Base-by-base conservation (phyloP, 2,113 vertebrate genomes). In the Brienomyrus longianalis region DNA sequence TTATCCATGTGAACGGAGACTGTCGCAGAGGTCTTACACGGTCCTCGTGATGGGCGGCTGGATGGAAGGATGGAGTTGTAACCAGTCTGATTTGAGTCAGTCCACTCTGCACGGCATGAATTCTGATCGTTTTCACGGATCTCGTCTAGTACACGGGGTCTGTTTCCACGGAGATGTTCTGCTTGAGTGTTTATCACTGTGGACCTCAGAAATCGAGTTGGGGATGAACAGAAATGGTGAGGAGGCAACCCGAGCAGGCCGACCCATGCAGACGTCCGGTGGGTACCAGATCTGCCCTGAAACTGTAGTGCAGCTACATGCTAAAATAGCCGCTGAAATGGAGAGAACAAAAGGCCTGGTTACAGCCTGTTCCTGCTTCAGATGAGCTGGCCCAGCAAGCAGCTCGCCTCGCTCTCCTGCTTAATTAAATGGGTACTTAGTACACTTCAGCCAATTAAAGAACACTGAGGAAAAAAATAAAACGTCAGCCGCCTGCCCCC, bases 351-450 rank as follows among this genome's bases (percentile, higher is more conserved):
- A 52, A 52, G 47, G n/a, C 48, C 48, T 51, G 85, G 54, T 86
- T 86, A 17, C 23, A 31, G 47, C n/a, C 50, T 86, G n/a, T 50
- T n/a, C 85, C 50, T 86, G n/a, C 27, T 86, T 86, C 50, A 51
- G n/a, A 31, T 86, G 50, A 51, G 3, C 54, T 88, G 54, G 31
- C 31, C 4, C 4, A 13, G 45, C 23, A 23, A 85, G 83, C 50
- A 3, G 86, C 85, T 87, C 85, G 5, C 27, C 50, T 47, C 31
- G 19, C 52, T 54, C 54, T 56, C 54, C 56, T n/a, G 31, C 27
- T 31, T 88, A 88, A 88, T 88, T 88, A 88, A 66, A 88, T 88
- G 87, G 52, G 87, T 66, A 66, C 31, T 66, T 88, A 88, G 66
- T 88, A 56, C 56, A 88, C 59, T 43, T 66, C 56, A n/a, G 87